phyloP scores from a whole-genome alignment of 2,113 vertebrate species.

The Terrapene triunguis region DNA sequence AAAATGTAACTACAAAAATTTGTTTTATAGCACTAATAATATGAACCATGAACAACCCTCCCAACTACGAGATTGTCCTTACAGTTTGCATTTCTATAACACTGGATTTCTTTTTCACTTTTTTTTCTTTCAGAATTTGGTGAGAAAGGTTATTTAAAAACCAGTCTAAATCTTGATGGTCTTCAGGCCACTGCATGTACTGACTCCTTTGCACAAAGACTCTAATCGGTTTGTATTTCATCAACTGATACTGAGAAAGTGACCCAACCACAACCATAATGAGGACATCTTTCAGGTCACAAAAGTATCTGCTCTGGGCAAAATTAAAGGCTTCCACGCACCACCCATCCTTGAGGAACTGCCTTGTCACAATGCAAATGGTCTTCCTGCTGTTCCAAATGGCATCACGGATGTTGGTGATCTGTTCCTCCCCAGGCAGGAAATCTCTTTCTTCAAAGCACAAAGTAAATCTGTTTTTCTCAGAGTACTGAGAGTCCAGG shows the following conservation, averaged over 20 bases:
- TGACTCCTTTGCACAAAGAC: slow-evolving; percentile 81
- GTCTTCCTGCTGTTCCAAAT: slow-evolving; percentile 90
- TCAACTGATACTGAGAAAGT: slow-evolving; percentile 88
- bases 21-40: background rate
- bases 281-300: slow-evolving; percentile 82
- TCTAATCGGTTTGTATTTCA: slow-evolving; percentile 82
- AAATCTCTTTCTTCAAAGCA: slow-evolving; percentile 96
- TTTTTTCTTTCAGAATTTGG: slow-evolving; percentile 80
- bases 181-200: slow-evolving; percentile 90
- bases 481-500: slow-evolving; percentile 87
- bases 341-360: slow-evolving; percentile 93
- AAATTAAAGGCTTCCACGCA: slow-evolving; percentile 91
- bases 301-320: slow-evolving; percentile 85
- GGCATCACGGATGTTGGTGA: slow-evolving; percentile 88
- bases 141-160: slow-evolving; percentile 85
- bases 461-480: slow-evolving; percentile 84
- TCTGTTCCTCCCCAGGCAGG: slow-evolving; percentile 87
- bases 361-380: slow-evolving; percentile 87
- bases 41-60: background rate
- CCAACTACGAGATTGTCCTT: background rate
- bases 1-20: background rate
- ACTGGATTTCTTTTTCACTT: slow-evolving; percentile 22
- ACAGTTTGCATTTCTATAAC: slow-evolving; percentile 56
- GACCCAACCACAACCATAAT: slow-evolving; percentile 89
- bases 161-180: slow-evolving; percentile 89